phyloP scores from a whole-genome alignment of 1,140 invertebrate species.

The Heliconius eleuchia region DNA sequence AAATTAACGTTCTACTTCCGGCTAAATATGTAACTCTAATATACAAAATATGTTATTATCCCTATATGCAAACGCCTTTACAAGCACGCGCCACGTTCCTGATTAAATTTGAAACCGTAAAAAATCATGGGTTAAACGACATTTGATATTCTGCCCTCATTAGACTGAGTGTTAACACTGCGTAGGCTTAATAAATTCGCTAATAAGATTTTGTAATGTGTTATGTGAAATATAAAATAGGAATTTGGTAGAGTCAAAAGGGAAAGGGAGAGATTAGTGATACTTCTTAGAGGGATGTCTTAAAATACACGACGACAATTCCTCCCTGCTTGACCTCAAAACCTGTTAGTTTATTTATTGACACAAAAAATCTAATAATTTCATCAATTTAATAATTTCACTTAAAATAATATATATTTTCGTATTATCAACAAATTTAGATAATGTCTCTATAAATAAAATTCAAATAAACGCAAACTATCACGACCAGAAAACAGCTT shows the following conservation, averaged over 20 bases:
- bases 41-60: background rate
- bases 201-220: background rate
- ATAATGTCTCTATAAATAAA: background rate
- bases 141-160: conserved; percentile 36
- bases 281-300: too few species aligned
- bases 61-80: conserved; percentile 37
- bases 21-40: background rate
- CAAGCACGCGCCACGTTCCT: conserved; percentile 39
- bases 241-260: background rate
- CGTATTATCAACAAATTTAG: background rate
- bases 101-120: conserved; percentile 68
- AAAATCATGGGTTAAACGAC: conserved; percentile 51
- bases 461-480: background rate
- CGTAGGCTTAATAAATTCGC: conserved; percentile 7
- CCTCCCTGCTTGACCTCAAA: too few species aligned
- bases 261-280: background rate
- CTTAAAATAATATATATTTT: background rate
- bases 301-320: too few species aligned
- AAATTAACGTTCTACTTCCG: background rate
- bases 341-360: too few species aligned
- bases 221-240: background rate
- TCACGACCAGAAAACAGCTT: conserved; percentile 21
- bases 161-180: conserved; percentile 19
- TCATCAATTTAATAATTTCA: too few species aligned
- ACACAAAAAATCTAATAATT: too few species aligned